These are phyloP conservation scores for Ennomos quercinarius DNA, from an alignment of 2,888 invertebrate genomes.

Conservation along the genomic window DNA sequence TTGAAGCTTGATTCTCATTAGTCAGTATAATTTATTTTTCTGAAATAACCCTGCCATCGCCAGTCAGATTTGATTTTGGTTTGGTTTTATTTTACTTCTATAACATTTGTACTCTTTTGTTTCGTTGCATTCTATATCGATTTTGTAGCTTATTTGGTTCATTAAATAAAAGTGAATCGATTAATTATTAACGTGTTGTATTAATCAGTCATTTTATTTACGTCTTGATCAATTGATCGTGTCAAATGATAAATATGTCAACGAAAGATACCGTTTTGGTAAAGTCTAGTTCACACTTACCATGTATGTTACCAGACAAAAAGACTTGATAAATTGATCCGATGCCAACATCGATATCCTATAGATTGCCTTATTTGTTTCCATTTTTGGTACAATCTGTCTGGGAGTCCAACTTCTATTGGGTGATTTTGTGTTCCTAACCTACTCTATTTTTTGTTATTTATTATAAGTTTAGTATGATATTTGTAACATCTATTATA, in stretches of 20 bases:
- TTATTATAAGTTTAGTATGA: neutral
- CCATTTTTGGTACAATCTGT: neutral
- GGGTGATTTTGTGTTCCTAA: neutral
- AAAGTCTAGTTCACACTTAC: constrained; percentile 33
- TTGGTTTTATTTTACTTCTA: too few species aligned
- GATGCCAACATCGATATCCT: constrained; percentile 4
- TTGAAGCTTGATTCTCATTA: too few species aligned
- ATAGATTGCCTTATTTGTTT: neutral
- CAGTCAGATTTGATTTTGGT: too few species aligned
- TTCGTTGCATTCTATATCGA: too few species aligned
- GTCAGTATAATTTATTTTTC: too few species aligned
- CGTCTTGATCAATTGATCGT: constrained; percentile 16
- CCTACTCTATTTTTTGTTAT: neutral
- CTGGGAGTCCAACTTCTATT: neutral
- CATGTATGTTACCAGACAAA: constrained; percentile 29
- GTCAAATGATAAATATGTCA: constrained; percentile 28
- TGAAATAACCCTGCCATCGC: too few species aligned
- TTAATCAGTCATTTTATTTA: constrained; percentile 6
- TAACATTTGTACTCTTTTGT: too few species aligned
- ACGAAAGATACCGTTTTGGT: constrained; percentile 29
- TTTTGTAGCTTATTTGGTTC: too few species aligned
- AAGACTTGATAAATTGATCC: constrained; percentile 9
- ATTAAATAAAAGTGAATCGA: neutral
- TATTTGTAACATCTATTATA: too few species aligned
- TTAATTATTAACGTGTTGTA: constrained; percentile 15